Base-by-base conservation (phyloP, 2,888 invertebrate species). In the Automeris io region DNA sequence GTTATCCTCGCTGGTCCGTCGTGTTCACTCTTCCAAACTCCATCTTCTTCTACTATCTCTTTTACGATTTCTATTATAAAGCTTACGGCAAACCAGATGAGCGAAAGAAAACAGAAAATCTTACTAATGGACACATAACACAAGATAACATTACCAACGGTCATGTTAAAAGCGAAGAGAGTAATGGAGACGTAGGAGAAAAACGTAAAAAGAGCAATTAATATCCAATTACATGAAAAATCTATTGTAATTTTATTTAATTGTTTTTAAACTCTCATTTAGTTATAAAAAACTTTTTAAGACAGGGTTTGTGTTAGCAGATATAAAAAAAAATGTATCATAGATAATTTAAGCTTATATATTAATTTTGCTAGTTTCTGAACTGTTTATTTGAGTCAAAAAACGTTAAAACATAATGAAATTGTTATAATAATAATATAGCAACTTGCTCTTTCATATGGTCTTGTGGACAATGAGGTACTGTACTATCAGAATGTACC, bases 11-110 rank as follows among this genome's bases (percentile, higher is more conserved):
- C 52, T 94, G 93, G 90, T 90, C 93, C 5, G 90, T 94, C 26
- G 89, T 91, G 62, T 93, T 97, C 75, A 96, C 96, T 35, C 89
- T 96, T 12, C 93, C 95, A 6, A 97, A 98, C 79, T 95, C 95
- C 6, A 90, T 96, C 37, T 94, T 98, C 89, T 98, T 98, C 88
- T 95, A 96, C 75, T 91, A 95, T 68, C 90, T 98, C 46, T 98
- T 98, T 86, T 91, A 92, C 43, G 94, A 97, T 62, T 98, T 97
- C 87, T 98, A 97, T 79, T 92, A 92, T 57, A 91, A 93, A 61
- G 91, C 93, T 0, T 95, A 95, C 69, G 81, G 80, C 1, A 78
- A 69, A 44, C 70, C 79, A 1, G 66, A 46, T 5, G 73, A 68
- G 42, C 71, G 69, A 40, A 69, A 58, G 33, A 42, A 34, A 32